Base-by-base conservation (phyloP, 2,888 invertebrate species). In the Kuschelorhynchus macadamiae region DNA sequence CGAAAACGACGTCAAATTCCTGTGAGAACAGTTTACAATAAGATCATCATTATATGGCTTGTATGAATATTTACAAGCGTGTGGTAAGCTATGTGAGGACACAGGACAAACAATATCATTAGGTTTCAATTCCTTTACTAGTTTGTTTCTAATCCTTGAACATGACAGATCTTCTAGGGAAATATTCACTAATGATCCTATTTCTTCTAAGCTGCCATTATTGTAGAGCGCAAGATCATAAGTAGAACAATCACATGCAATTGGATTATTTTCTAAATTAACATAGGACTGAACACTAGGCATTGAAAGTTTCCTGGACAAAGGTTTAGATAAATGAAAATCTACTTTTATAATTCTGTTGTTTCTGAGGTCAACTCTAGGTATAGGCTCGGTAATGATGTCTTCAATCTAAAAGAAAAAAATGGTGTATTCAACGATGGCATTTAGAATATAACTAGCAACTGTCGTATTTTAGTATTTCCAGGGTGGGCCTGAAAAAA, bases 161-260 rank as follows among this genome's bases (percentile, higher is more conserved):
- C 91, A 91, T 8, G 46, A 75, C 33, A 89, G 75, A 25, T 85
- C 74, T 5, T 72, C 72, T 12, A 65, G 65, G 18, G 57, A 42
- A n/a, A 78, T 12, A 3, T 73, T 65, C 4, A 78, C 66, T 61
- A 72, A 30, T 65, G 73, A 33, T 67, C 72, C 66, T 1, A 75
- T 69, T 17, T 80, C 74, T 0, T 83, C 81, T 65, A 87, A 79
- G 18, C 81, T 78, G 0, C 84, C 83, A 30, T 85, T 83, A 5
- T 88, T 74, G 71, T 87, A 88, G 41, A 85, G 84, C 0, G 88
- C 80, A 49, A 91, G 86, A 66, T 86, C 80, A 69, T 87, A 85
- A 1, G 88, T 73, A 0, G 80, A 64, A 76, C 91, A 91, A 76
- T 90, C 88, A 74, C 92, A 92, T 1, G 79, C 71, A 5, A 92